Percentiles rank a stretch among this genome's conserved stretches.
Conservation (phyloP, 2,113 vertebrate genomes). For the Chelonoidis abingdonii region DNA sequence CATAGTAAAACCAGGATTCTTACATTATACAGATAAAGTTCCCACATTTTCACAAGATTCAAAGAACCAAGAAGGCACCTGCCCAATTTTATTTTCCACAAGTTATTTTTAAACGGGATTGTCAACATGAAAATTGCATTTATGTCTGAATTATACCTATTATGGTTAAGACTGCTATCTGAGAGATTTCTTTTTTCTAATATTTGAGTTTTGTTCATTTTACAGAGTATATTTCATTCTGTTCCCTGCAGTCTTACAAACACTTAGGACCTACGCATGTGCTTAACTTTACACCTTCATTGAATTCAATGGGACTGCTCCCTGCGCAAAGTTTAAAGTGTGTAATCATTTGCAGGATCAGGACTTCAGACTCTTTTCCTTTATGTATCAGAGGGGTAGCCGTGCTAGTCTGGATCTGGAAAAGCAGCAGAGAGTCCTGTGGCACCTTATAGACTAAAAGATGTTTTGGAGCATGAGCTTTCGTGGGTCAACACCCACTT, state of each 20-base stretch:
- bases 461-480: no score
- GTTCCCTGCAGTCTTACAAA: not conserved
- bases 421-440: no score
- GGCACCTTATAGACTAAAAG: no score
- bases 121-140: rapidly evolving
- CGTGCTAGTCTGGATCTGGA: no score
- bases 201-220: not conserved
- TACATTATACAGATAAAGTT: not conserved
- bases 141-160: not conserved
- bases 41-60: not conserved
- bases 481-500: no score
- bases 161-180: rapidly evolving
- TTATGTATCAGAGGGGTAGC: not conserved
- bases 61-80: not conserved
- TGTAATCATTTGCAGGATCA: not conserved
- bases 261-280: rapidly evolving
- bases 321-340: not conserved
- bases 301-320: not conserved
- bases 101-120: not conserved
- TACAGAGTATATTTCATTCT: rapidly evolving
- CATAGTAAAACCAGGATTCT: not conserved
- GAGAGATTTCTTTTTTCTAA: not conserved
- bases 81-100: no score
- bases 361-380: not conserved
- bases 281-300: not conserved